Percentiles rank a stretch among this genome's conserved stretches.
phyloP scores from a whole-genome alignment of 1,140 invertebrate species.

The Penaeus vannamei region DNA sequence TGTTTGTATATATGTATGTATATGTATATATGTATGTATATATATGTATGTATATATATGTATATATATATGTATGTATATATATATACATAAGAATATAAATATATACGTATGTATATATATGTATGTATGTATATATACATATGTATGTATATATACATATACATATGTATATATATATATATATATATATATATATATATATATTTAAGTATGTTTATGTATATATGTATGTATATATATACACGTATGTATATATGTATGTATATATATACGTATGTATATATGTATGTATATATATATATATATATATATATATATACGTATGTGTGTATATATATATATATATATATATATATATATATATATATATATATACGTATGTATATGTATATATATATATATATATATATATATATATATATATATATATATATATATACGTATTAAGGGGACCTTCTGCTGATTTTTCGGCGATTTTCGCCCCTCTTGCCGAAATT shows the following conservation, averaged over 20 bases:
- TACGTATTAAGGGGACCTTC: no score
- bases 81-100: neutral
- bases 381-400: no score
- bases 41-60: neutral
- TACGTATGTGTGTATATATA: no score
- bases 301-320: no score
- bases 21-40: slow-evolving; percentile 5
- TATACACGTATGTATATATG: slow-evolving; percentile 32
- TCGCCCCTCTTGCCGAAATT: no score
- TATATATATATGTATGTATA: neutral
- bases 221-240: slow-evolving; percentile 45
- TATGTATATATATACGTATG: no score
- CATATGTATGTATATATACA: neutral
- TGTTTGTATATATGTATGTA: slow-evolving; percentile 14
- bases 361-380: no score
- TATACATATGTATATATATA: neutral
- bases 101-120: neutral
- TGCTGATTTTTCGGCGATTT: no score
- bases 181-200: neutral
- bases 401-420: no score
- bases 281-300: no score
- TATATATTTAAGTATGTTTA: slow-evolving; percentile 9
- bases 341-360: no score
- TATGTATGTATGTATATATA: neutral
- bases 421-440: no score